phyloP scores from a whole-genome alignment of 1,140 invertebrate species.

The Cardiocondyla obscurior region DNA sequence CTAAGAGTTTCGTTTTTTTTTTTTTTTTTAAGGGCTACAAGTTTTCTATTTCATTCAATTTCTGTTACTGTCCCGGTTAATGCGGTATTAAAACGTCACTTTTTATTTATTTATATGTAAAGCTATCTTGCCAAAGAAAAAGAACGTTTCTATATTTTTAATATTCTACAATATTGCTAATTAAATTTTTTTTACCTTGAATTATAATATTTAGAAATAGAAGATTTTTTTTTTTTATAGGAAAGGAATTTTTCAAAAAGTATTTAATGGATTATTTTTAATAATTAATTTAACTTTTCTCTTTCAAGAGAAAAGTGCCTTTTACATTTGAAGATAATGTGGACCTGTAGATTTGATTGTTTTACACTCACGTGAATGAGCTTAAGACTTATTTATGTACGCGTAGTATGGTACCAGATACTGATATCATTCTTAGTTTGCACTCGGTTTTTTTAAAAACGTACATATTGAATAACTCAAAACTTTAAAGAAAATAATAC shows the following conservation, averaged over 20 bases:
- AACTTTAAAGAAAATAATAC: neutral
- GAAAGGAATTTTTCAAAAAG: neutral
- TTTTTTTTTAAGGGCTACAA: neutral
- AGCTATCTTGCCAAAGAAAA: neutral
- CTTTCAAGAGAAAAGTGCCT: neutral
- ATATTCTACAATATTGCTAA: neutral
- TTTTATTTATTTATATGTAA: neutral
- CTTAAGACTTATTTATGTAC: neutral
- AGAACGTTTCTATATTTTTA: neutral
- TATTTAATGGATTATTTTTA: neutral
- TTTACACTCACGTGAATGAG: neutral
- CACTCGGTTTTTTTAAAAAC: neutral
- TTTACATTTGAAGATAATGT: neutral
- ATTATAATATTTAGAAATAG: neutral
- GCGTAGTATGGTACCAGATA: neutral
- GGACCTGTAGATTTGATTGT: neutral
- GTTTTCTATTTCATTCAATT: neutral
- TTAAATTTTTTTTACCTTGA: no score
- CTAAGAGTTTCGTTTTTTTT: neutral
- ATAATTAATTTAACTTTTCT: neutral
- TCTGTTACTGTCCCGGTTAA: neutral
- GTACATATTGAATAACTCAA: neutral
- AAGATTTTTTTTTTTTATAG: neutral
- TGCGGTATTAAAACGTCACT: neutral
- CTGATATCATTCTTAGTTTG: conserved; percentile 17